Evolutionary conservation across 2,113 vertebrate genomes (phyloP).

Genomic region (rabbit (Oryctolagus cuniculus)): mOryCun1.1 NC_091453.1:35279001-35279500

Average conservation of each 20-base stretch:
- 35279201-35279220: not conserved
- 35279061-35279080: not conserved
- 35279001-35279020: constrained; percentile 44
- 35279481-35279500: constrained; percentile 74
- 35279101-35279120: not conserved
- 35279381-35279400: constrained; percentile 78
- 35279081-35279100: not conserved
- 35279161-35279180: not conserved
- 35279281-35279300: constrained; percentile 15
- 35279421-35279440: constrained; percentile 73
- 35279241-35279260: constrained; percentile 16
- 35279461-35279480: constrained; percentile 77
- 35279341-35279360: not conserved
- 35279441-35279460: constrained; percentile 65
- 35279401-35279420: constrained; percentile 78
- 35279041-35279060: constrained; percentile 29
- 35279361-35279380: constrained; percentile 63
- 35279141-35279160: constrained; percentile 9
- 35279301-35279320: constrained; percentile 29
- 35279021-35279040: not conserved
- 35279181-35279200: not conserved
- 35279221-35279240: not conserved
- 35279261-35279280: not conserved
- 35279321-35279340: constrained; percentile 35
- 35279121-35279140: not conserved